phyloP scores from a whole-genome alignment of 2,888 invertebrate species.

The Apodemia mormo region DNA sequence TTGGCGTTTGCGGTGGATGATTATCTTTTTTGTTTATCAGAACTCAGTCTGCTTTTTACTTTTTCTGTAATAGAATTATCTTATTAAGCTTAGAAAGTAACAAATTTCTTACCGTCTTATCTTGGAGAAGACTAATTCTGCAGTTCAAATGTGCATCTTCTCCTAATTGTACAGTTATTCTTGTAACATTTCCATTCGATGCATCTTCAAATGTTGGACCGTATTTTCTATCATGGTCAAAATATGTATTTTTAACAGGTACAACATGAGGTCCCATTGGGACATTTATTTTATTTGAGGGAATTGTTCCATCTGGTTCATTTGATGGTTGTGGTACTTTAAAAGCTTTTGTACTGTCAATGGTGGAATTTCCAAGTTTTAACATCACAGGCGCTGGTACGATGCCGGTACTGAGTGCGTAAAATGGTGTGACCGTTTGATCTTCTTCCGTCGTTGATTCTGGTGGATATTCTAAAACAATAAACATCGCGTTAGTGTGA shows the following conservation, averaged over 20 bases:
- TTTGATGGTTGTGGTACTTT: conserved; percentile 68
- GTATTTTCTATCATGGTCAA: conserved; percentile 81
- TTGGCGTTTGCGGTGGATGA: too few species aligned
- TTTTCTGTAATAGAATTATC: too few species aligned
- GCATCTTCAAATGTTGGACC: conserved; percentile 87
- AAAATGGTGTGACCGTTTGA: conserved; percentile 69
- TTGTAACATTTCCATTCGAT: conserved; percentile 82
- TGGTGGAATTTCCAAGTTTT: conserved; percentile 75
- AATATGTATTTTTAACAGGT: conserved; percentile 66
- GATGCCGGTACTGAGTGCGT: conserved; percentile 66
- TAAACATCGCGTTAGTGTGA: too few species aligned
- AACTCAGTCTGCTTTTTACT: too few species aligned
- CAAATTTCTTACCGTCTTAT: conserved; percentile 85
- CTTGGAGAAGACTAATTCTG: conserved; percentile 87
- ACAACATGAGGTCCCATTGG: conserved; percentile 65
- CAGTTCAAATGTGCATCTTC: conserved; percentile 88
- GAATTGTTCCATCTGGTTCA: conserved; percentile 39
- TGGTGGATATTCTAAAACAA: conserved; percentile 54
- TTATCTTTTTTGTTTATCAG: too few species aligned
- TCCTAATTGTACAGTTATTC: conserved; percentile 88
- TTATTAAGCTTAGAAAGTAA: too few species aligned
- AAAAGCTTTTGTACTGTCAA: conserved; percentile 76
- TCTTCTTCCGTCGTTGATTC: conserved; percentile 55
- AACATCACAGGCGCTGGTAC: conserved; percentile 71
- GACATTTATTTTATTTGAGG: conserved; percentile 45